Evolutionary conservation across 1,140 invertebrate species (phyloP), one percentile per base, ranked within the genome.

Genomic region (Cheumatopsyche charites): DNA sequence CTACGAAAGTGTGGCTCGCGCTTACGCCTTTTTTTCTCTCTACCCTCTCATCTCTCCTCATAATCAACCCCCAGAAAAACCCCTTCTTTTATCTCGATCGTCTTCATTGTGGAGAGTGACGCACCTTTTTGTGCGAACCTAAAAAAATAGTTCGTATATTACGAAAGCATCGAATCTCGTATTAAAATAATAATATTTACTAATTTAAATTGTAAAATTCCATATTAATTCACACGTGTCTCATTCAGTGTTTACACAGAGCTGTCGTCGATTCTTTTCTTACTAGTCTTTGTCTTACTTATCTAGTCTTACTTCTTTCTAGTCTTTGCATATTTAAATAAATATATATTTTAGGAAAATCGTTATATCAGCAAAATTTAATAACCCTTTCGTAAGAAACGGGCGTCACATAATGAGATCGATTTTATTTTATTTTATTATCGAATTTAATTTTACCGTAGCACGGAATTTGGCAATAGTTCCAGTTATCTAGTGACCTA

Each of bases 401-500:
- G 13, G 17, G 3, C 13, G 45, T 49, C 3, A 49, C 13, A 13
- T 19, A 49, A n/a, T 49, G 13, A 5, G 13, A 49, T 15, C 13
- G 17, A 13, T 5, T 19, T 15, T 49, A 49, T 4, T 49, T 15
- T 49, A 3, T 15, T 49, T 49, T 49, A 15, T 49, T 15, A 15
- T 49, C 5, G 13, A 49, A 36, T 36, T 23, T 17, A 63, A 63
- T 63, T 63, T 29, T 36, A 42, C 25, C 36, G 26, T 15, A 62
- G n/a, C 65, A 68, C 52, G 55, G 41, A 47, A 67, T 62, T 73
- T 73, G 9, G 72, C 66, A 23, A 73, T 62, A 73, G 68, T 70
- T 67, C 72, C 47, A 76, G 0, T 76, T 73, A 73, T 69, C 72
- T 43, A 76, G 17, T 76, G 75, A 76, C 75, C 75, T 49, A 76